Evolutionary conservation across 1,140 invertebrate species (phyloP).

Genomic region (Dysdera silvatica): DNA sequence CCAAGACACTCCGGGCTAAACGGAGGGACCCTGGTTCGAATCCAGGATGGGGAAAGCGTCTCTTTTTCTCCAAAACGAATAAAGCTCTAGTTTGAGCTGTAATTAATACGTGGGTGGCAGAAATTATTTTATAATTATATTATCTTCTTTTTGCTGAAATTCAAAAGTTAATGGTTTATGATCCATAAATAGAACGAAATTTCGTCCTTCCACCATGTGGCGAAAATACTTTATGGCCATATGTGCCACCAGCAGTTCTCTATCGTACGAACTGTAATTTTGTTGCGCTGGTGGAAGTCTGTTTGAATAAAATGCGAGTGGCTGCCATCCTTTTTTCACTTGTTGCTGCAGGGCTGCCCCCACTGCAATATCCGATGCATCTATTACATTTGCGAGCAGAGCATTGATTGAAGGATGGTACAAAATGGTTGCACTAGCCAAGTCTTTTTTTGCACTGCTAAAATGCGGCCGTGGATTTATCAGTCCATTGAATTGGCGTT

Average conservation of each 20-base stretch:
- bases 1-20: too few species aligned
- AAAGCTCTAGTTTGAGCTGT: too few species aligned
- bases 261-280: slow-evolving; percentile 31
- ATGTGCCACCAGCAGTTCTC: slow-evolving; percentile 37
- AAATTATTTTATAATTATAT: too few species aligned
- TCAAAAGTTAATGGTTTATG: slow-evolving; percentile 37
- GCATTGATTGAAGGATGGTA: background rate
- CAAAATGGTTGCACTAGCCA: background rate
- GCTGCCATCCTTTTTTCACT: background rate
- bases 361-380: background rate
- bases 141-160: slow-evolving; percentile 25
- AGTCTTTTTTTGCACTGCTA: background rate
- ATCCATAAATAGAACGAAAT: slow-evolving; percentile 36
- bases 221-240: slow-evolving; percentile 36
- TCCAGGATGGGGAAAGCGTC: too few species aligned
- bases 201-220: slow-evolving; percentile 37
- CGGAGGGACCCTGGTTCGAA: too few species aligned
- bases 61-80: too few species aligned
- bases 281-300: background rate
- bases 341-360: background rate
- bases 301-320: background rate
- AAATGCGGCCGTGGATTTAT: background rate
- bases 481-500: background rate
- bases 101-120: too few species aligned
- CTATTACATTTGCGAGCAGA: background rate